A percentile compares a stretch with the other conserved stretches of the same genome.
Conservation (phyloP, 2,797 vertebrate species). For the Mastacembelus armatus region DNA sequence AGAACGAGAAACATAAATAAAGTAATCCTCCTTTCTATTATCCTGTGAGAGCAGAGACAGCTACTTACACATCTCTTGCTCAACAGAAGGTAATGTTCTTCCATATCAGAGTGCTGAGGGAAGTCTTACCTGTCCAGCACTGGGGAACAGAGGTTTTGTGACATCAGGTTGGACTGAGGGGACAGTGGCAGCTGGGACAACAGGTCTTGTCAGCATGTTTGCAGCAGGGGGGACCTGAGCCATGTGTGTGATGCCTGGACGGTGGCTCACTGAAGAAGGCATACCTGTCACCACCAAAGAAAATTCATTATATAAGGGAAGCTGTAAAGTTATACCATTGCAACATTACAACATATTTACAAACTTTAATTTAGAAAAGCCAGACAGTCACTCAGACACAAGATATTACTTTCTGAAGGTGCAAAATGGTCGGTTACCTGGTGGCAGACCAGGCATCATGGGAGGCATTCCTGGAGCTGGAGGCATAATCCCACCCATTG, state of each 20-base stretch:
- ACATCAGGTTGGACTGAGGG: constrained; percentile 87
- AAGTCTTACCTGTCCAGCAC: constrained; percentile 90
- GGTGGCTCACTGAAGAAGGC: constrained; percentile 88
- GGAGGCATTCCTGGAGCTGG: constrained; percentile 88
- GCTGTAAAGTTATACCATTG: neutral
- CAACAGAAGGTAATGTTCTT: neutral
- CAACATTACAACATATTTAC: neutral
- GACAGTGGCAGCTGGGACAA: constrained; percentile 51
- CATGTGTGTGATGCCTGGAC: constrained; percentile 90
- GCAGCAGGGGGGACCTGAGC: constrained; percentile 85
- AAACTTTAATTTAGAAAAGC: neutral
- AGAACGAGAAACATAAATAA: constrained; percentile 84
- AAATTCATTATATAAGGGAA: neutral
- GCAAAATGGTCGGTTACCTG: constrained; percentile 46
- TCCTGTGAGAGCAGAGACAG: neutral
- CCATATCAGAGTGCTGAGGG: neutral
- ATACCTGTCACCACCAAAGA: constrained; percentile 79
- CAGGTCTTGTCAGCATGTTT: constrained; percentile 86
- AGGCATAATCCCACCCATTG: constrained; percentile 92
- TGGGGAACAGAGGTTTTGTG: constrained; percentile 94
- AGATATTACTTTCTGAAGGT: neutral
- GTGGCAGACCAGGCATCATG: constrained; percentile 83
- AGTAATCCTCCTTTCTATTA: constrained; percentile 49
- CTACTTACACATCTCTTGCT: neutral
- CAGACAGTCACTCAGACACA: neutral